Evolutionary conservation across 1,140 invertebrate species (phyloP).

Genomic region (Samia ricini): DNA sequence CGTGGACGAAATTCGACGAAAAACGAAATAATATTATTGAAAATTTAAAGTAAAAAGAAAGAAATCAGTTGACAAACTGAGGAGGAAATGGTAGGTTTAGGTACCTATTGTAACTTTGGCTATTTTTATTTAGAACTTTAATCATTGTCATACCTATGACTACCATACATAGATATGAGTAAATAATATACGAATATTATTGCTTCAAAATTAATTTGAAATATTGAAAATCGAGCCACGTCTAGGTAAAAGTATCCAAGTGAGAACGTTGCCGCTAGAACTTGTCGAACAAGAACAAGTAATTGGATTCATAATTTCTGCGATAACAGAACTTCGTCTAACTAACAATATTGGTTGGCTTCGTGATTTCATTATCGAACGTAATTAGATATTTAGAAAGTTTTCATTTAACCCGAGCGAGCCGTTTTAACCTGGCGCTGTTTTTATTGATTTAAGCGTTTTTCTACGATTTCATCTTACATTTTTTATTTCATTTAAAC

Average conservation of each 20-base stretch:
- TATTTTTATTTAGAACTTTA: no score
- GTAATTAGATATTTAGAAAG: slow-evolving; percentile 11
- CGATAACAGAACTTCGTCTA: slow-evolving; percentile 24
- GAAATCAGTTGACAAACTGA: no score
- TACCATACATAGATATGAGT: no score
- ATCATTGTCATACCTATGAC: no score
- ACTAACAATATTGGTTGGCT: slow-evolving; percentile 16
- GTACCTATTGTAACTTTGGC: no score
- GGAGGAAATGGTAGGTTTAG: no score
- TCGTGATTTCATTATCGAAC: slow-evolving; percentile 13
- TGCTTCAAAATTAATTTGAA: background rate
- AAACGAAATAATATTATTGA: no score
- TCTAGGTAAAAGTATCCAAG: slow-evolving; percentile 1
- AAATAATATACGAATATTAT: background rate
- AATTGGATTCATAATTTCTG: slow-evolving; percentile 28
- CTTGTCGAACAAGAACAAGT: slow-evolving; percentile 15
- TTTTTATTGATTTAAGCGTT: background rate
- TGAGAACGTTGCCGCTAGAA: background rate
- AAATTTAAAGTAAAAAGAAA: no score
- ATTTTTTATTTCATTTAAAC: no score
- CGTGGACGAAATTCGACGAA: no score
- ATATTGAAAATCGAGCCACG: background rate
- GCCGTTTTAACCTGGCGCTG: background rate
- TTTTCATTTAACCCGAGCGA: slow-evolving; percentile 8
- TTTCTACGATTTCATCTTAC: no score